Base-by-base conservation (phyloP, 2,888 invertebrate species). In the Octonoba sinensis region DNA sequence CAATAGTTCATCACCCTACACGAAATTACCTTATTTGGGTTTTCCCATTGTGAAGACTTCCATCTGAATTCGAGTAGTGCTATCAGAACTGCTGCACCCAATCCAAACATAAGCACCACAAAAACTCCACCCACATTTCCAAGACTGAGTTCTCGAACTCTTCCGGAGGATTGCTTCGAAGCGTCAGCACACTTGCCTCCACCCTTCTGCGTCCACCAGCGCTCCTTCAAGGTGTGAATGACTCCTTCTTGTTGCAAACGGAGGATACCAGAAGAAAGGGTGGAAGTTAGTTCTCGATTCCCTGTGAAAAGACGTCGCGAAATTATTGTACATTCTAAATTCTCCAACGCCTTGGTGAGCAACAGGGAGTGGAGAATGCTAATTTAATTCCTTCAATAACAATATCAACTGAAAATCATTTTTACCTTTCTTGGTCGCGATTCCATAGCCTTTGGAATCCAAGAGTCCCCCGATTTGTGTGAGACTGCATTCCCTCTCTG, bases 41-140 rank as follows among this genome's bases (percentile, higher is more conserved):
- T 93, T 60, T 96, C 96, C 71, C 96, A 94, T 90, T 96, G 95
- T 87, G 96, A 91, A 51, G 96, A 95, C 89, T 96, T 97, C 96
- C 96, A 96, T 24, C 96, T 94, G 89, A 98, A 97, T 89, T 98
- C 97, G 88, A 96, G 94, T 79, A 98, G 94, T n/a, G 97, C 96
- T 86, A 97, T 94, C 84, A 96, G 93, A 87, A 95, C 95, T 1
- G 96, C 96, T 59, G 96, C 93, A 3, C 95, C 95, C 93, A 95
- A 93, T 4, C 96, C 96, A 47, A 94, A 95, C 93, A 96, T 94
- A 71, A 97, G 91, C 0, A 97, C 96, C n/a, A 97, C 96, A 89
- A 97, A 97, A 1, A 97, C 96, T 8, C 97, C 97, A 56, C 97
- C 97, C 27, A 97, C 96, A 90, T 99, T 98, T 36, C 96, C 96